Conservation (phyloP, 1,140 invertebrate species). For the Scaptomyza graminum region DNA sequence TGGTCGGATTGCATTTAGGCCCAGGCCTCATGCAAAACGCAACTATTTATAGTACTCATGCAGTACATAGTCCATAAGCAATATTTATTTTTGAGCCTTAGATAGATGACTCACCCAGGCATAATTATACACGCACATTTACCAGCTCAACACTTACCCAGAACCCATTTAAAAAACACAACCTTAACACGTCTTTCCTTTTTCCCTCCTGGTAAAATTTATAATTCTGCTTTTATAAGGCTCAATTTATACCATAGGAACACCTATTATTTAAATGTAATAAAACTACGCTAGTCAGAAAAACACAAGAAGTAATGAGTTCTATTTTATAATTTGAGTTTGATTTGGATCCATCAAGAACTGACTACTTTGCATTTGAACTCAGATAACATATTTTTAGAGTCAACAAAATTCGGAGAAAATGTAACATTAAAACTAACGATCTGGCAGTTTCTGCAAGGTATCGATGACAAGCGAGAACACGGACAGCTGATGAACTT, state of each 20-base stretch:
- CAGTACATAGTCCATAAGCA: slow-evolving; percentile 66
- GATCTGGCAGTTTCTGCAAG: background rate
- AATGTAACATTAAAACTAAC: background rate
- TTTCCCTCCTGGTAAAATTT: slow-evolving; percentile 7
- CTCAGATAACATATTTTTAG: too few relatives aligned
- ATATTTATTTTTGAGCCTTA: slow-evolving; percentile 67
- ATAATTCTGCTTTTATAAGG: slow-evolving; percentile 33
- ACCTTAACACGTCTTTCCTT: slow-evolving; percentile 1
- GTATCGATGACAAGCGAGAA: background rate
- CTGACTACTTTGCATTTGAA: too few relatives aligned
- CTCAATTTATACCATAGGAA: slow-evolving; percentile 51
- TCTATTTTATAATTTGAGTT: background rate
- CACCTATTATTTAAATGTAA: slow-evolving; percentile 39
- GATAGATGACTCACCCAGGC: slow-evolving; percentile 67
- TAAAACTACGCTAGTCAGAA: slow-evolving; percentile 54
- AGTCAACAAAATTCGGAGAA: too few relatives aligned
- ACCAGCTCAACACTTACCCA: slow-evolving; percentile 8
- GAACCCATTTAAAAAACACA: background rate
- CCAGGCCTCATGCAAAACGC: slow-evolving; percentile 51
- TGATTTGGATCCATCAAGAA: too few relatives aligned
- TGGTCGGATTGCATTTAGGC: slow-evolving; percentile 76
- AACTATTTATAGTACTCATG: slow-evolving; percentile 67
- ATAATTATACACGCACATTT: slow-evolving; percentile 19
- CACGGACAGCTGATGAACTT: too few relatives aligned
- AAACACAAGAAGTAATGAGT: background rate